Evolutionary conservation across 1,140 invertebrate species (phyloP).

Genomic region (Drosophila tristis): DNA sequence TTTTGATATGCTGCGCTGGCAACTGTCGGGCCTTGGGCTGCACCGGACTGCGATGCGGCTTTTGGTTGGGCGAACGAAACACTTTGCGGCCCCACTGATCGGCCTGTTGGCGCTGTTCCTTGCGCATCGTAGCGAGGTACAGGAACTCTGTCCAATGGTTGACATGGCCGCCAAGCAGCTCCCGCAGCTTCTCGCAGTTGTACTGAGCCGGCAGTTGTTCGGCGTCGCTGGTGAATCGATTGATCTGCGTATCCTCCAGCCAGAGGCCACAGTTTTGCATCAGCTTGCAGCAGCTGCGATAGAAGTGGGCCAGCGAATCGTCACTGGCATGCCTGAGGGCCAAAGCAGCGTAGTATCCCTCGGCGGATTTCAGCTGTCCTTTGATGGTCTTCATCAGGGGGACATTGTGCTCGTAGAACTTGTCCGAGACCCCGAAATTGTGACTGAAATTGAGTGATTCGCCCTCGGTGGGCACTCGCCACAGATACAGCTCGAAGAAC

Average conservation of each 20-base stretch:
- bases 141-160: conserved; percentile 89
- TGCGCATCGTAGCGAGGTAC: conserved; percentile 86
- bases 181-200: conserved; percentile 85
- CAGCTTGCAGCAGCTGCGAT: conserved; percentile 79
- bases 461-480: conserved; percentile 85
- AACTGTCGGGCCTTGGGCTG: conserved; percentile 70
- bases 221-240: conserved; percentile 67
- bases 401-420: conserved; percentile 91
- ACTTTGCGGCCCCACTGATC: conserved; percentile 84
- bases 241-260: conserved; percentile 91
- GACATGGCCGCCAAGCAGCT: conserved; percentile 83
- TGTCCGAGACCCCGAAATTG: conserved; percentile 87
- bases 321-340: conserved; percentile 73
- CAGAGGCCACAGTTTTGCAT: conserved; percentile 89
- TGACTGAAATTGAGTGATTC: conserved; percentile 59
- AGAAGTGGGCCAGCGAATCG: conserved; percentile 58
- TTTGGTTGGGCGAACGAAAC: conserved; percentile 41
- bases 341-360: conserved; percentile 86
- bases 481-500: conserved; percentile 91
- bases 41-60: conserved; percentile 40
- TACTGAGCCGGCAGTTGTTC: conserved; percentile 89
- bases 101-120: conserved; percentile 85
- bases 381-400: conserved; percentile 90
- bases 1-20: conserved; percentile 86
- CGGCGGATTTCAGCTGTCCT: conserved; percentile 88